Evolutionary conservation across 2,888 invertebrate species (phyloP), one percentile per base, ranked within the genome.

Genomic region (Chymomyza procnemis): DNA sequence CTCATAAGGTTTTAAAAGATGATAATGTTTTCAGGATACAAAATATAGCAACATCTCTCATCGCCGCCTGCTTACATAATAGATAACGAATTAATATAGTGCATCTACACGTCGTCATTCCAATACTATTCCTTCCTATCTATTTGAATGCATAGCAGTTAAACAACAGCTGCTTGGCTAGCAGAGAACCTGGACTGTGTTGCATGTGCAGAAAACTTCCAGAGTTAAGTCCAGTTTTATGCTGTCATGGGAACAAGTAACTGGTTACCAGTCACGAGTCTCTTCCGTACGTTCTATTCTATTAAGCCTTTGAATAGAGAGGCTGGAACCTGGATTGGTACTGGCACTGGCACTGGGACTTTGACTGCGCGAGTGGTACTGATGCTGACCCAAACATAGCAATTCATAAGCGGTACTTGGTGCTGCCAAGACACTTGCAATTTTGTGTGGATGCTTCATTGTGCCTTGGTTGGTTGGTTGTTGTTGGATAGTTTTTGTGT

Each of bases 191-290:
- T 5, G 12, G 3, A 3, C 6, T 41, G 34, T 12, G 12, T 12
- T 41, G 34, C 34, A 41, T 41, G 34, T 41, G 34, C 34, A 41
- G 12, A 41, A 41, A 12, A 12, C 34, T n/a, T 41, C 34, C 34
- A 41, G 34, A 41, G 34, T 41, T 12, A 41, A 14, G 54, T 54
- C 54, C 54, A 54, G 54, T 54, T 54, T 54, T 50, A 18, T 41
- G 34, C 54, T 21, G 74, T 61, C 57, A 75, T 61, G 73, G 66
- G 60, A 75, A 69, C 67, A 63, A 57, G 54, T 66, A 75, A 78
- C 79, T 76, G 76, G 76, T 78, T 77, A 77, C 66, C 79, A 85
- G 85, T 80, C 80, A 80, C 80, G 83, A 80, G 79, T 78, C 66
- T 78, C 66, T 68, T 16, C 34, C 62, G 47, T 73, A 61, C 80